Evolutionary conservation across 2,888 invertebrate genomes (phyloP), one percentile per base, ranked within the genome.

Genomic region (Drosophila suboccidentalis): DNA sequence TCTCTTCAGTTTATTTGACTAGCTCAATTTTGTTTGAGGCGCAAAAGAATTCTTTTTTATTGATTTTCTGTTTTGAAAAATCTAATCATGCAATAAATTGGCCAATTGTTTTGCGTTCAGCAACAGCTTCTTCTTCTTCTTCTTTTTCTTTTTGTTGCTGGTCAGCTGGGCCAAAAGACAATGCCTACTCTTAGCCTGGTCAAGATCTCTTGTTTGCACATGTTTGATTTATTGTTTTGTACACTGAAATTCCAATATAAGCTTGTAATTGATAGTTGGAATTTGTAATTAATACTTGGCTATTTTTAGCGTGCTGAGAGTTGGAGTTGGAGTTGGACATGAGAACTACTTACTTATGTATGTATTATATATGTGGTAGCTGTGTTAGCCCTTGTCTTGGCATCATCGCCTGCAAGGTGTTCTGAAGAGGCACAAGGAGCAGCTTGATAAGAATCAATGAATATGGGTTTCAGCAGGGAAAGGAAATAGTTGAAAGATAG

Each of bases 51-150:
- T 87, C 65, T 71, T 69, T 72, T 22, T 83, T 73, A 81, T 89
- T 89, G 76, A 83, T 87, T 86, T 70, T 66, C 43, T 39, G 36
- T 51, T 10, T 43, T 58, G 49, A 69, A 76, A 76, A 76, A 87
- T 84, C 82, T 76, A 82, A 89, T 90, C 87, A 87, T 76, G 85
- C 88, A 80, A 89, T 88, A 90, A 88, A 88, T 90, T 90, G 89
- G 85, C 87, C 88, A 90, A 89, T 90, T 87, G 87, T 87, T 83
- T 86, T 73, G 54, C 63, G 58, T 62, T 60, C 71, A 66, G 65
- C 72, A 55, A 75, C 46, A 46, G 26, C 26, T 6, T 26, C 26
- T 36, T 22, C 22, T 11, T 13, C 32, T 19, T 43, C 53, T 50
- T 32, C 34, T 34, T 13, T 19, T 19, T 43, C 53, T 50, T 32